These are phyloP conservation scores for Forbesichthys papilliferus DNA, from an alignment of 2,113 vertebrate species.

Conservation along the genomic window DNA sequence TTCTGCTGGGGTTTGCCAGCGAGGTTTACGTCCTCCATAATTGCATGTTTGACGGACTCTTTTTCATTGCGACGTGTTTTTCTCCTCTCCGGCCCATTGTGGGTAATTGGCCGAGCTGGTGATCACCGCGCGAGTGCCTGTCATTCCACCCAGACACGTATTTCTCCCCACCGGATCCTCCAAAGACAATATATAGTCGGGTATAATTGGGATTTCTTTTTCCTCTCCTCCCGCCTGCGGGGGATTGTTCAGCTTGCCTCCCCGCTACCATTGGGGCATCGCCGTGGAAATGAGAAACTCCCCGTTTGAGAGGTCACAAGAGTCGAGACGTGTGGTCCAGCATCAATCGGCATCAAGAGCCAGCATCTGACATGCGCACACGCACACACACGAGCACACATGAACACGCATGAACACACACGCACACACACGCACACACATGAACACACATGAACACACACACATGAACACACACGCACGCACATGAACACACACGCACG, in stretches of 20 bases:
- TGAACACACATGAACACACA: too few relatives aligned
- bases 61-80: conserved; percentile 60
- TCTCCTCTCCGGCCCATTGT: conserved; percentile 50
- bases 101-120: conserved; percentile 70
- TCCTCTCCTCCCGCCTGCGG: conserved; percentile 2
- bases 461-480: too few relatives aligned
- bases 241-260: conserved; percentile 27
- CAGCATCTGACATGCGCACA: too few relatives aligned
- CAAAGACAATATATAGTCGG: conserved; percentile 52
- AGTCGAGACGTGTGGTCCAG: too few relatives aligned
- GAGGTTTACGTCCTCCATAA: conserved; percentile 47
- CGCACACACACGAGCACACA: too few relatives aligned
- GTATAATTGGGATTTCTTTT: conserved; percentile 61
- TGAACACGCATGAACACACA: too few relatives aligned
- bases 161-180: conserved; percentile 40
- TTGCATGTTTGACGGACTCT: conserved; percentile 58
- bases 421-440: too few relatives aligned
- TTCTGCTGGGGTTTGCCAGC: conserved; percentile 29
- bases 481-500: too few relatives aligned
- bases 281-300: conserved; percentile 34
- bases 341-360: too few relatives aligned
- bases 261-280: not conserved
- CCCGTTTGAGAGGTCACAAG: not conserved
- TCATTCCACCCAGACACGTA: conserved; percentile 65
- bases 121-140: conserved; percentile 59